Evolutionary conservation across 2,113 vertebrate genomes (phyloP).

Genomic region (Lanius collurio): DNA sequence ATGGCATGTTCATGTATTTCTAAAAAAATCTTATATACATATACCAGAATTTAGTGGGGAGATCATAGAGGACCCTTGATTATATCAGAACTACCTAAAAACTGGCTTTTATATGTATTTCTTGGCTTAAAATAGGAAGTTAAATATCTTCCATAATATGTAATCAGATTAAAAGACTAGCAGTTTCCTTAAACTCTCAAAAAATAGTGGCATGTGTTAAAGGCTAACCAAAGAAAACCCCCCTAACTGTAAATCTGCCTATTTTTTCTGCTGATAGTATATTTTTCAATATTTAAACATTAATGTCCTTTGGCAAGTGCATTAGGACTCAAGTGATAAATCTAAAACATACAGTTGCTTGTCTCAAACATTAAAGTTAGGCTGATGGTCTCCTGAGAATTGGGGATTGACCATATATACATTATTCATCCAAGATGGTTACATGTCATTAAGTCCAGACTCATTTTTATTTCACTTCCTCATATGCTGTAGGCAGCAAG

Average conservation of each 20-base stretch:
- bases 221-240: neutral
- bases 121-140: neutral
- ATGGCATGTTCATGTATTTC: neutral
- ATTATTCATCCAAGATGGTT: slow-evolving; percentile 73
- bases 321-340: slow-evolving; percentile 72
- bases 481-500: slow-evolving; percentile 26
- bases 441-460: slow-evolving; percentile 67
- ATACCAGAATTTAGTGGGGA: neutral
- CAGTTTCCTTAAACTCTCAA: neutral
- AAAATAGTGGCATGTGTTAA: neutral
- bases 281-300: slow-evolving; percentile 74
- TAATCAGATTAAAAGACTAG: neutral
- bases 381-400: slow-evolving; percentile 59
- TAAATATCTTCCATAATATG: neutral
- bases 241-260: slow-evolving; percentile 36
- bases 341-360: slow-evolving; percentile 68
- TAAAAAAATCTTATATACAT: neutral
- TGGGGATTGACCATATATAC: slow-evolving; percentile 56
- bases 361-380: slow-evolving; percentile 72
- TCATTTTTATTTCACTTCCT: slow-evolving; percentile 58
- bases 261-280: slow-evolving; percentile 61
- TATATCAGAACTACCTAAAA: neutral
- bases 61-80: neutral
- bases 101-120: neutral
- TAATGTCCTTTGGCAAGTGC: slow-evolving; percentile 70